These are phyloP conservation scores for Tamias sibiricus DNA, from an alignment of 2,113 vertebrate genomes.

Conservation along the genomic window DNA sequence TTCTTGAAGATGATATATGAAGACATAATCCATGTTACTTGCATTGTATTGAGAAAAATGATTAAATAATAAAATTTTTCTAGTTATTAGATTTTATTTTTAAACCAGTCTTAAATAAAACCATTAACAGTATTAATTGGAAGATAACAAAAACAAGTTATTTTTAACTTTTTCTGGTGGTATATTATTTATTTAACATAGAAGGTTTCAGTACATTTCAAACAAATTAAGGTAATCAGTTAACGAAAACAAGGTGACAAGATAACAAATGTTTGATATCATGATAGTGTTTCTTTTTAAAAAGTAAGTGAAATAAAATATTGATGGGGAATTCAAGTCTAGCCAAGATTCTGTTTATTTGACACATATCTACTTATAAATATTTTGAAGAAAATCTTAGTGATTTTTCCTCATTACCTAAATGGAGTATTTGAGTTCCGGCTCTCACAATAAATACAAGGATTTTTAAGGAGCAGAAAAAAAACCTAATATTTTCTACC, in stretches of 20 bases:
- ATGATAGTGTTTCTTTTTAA: not conserved
- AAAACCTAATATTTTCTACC: not conserved
- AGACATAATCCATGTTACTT: not conserved
- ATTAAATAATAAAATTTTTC: not conserved
- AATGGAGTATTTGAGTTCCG: not conserved
- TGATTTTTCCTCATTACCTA: not conserved
- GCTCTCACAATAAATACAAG: not conserved
- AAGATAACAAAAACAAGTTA: not conserved
- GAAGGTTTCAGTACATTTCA: not conserved
- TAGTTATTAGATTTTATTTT: not conserved
- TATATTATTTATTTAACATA: not conserved
- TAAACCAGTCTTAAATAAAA: not conserved
- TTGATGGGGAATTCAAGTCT: not conserved
- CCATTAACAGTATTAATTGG: not conserved
- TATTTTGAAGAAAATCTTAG: not conserved
- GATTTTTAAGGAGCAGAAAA: not conserved
- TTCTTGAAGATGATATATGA: slow-evolving; percentile 12
- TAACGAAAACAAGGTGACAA: not conserved
- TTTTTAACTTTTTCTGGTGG: not conserved
- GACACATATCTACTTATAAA: no score
- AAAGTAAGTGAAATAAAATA: slow-evolving; percentile 6
- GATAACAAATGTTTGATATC: not conserved
- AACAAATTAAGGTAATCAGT: not conserved
- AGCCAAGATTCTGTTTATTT: not conserved
- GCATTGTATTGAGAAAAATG: slow-evolving; percentile 10